Evolutionary conservation across 2,113 vertebrate genomes (phyloP), one percentile per base, ranked within the genome.

Genomic region (Takifugu flavidus): DNA sequence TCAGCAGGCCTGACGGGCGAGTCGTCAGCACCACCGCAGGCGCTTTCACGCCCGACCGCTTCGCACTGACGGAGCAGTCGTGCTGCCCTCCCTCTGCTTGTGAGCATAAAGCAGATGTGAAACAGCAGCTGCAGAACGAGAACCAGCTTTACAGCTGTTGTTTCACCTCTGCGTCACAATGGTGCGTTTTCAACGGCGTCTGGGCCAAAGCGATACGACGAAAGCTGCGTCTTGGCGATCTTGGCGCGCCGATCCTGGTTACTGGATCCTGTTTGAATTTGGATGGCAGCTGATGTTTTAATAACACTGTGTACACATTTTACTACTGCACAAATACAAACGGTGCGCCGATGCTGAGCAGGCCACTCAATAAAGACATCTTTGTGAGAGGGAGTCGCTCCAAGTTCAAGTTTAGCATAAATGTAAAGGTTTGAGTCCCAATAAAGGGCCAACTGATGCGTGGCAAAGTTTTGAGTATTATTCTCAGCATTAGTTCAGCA

Each of bases 241-340:
- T 55, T 43, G 66, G 63, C 61, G 63, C 49, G 59, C 53, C 25
- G 34, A 59, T 25, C 27, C 1, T 47, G 64, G 83, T 72, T 75
- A 82, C 72, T 20, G 49, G 27, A 6, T 70, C 28, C 73, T 86
- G 77, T 83, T 80, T 86, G 78, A 71, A n/a, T 52, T 79, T 44
- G 56, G 75, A 85, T 85, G 65, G 78, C 63, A 68, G 13, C 56
- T 15, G 72, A 14, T 43, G 70, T 54, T 87, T 70, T 82, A 82
- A 84, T 81, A 83, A 84, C 59, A 0, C 75, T 77, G 61, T 81
- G 75, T 67, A 85, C 79, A 82, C 75, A 85, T 43, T 72, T 78
- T 74, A 83, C 69, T 59, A 60, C 67, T 29, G 63, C 3, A 6
- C 65, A 67, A 61, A 47, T 27, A 69, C 74, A 82, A 45, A 67